A percentile compares a stretch with the other conserved stretches of the same genome.
Conservation (phyloP, 1,140 invertebrate species). For the Zaprionus vittiger region DNA sequence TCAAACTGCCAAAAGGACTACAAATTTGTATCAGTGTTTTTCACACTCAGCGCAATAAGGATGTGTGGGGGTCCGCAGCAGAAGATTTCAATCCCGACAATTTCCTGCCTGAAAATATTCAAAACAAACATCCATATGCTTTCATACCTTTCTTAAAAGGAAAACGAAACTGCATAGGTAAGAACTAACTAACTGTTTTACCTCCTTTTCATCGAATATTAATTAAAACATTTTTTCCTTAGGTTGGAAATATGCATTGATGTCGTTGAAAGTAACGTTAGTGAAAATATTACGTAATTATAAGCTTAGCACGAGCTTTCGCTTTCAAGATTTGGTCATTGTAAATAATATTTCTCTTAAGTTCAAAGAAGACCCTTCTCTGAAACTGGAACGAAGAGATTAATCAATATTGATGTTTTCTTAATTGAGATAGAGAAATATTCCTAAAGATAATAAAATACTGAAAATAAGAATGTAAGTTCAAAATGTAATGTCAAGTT, state of each 20-base stretch:
- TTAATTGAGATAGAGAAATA: not conserved
- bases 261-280: conserved; percentile 52
- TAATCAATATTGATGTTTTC: not conserved
- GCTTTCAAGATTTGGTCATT: conserved; percentile 55
- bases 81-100: conserved; percentile 77
- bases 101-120: conserved; percentile 63
- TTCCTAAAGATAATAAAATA: not conserved
- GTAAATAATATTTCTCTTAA: conserved; percentile 50
- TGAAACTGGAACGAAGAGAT: conserved; percentile 43
- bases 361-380: conserved; percentile 35
- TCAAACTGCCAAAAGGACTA: conserved; percentile 58
- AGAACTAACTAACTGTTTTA: not conserved
- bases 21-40: conserved; percentile 64
- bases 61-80: conserved; percentile 72
- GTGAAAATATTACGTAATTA: conserved; percentile 64
- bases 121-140: conserved; percentile 66
- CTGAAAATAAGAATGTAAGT: not conserved
- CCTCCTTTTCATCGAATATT: not conserved
- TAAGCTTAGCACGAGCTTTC: conserved; percentile 56
- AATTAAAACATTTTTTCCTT: conserved; percentile 18
- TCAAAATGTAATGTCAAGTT: not conserved
- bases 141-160: conserved; percentile 80
- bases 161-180: conserved; percentile 76
- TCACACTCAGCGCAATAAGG: conserved; percentile 68
- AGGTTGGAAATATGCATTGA: conserved; percentile 68